phyloP scores from a whole-genome alignment of 2,113 vertebrate genomes.

The Notarius quadriscutis region DNA sequence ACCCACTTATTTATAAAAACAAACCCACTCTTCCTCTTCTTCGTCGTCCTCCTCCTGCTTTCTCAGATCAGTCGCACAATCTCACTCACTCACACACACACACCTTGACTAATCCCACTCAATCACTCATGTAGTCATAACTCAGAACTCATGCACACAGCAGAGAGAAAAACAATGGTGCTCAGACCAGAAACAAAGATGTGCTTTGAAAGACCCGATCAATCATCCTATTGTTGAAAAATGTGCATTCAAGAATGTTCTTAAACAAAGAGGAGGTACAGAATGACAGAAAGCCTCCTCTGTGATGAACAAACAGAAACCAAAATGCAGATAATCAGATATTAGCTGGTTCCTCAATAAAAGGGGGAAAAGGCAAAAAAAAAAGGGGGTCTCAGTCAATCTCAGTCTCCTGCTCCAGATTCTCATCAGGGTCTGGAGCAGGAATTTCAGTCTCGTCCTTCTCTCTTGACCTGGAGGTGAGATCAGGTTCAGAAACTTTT shows the following conservation, averaged over 20 bases:
- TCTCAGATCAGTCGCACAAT: slow-evolving; percentile 14
- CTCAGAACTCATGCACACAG: slow-evolving; percentile 19
- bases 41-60: slow-evolving; percentile 22
- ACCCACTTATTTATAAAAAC: slow-evolving; percentile 44
- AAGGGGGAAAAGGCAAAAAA: background rate
- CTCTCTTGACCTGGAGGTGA: background rate
- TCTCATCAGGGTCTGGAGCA: slow-evolving; percentile 14
- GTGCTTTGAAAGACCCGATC: slow-evolving; percentile 37
- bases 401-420: slow-evolving; percentile 47
- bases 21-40: slow-evolving; percentile 1
- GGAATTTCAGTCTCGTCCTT: background rate
- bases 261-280: slow-evolving; percentile 1
- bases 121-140: slow-evolving; percentile 4
- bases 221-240: slow-evolving; percentile 17
- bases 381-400: slow-evolving; percentile 38
- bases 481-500: background rate
- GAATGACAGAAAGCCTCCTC: background rate
- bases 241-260: background rate
- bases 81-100: slow-evolving; percentile 14
- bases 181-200: slow-evolving; percentile 17
- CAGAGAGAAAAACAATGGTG: background rate
- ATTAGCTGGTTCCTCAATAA: background rate
- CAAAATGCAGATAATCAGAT: background rate
- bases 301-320: background rate
- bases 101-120: background rate